Conservation (phyloP, 2,888 invertebrate genomes). For the Colletes collaris region DNA sequence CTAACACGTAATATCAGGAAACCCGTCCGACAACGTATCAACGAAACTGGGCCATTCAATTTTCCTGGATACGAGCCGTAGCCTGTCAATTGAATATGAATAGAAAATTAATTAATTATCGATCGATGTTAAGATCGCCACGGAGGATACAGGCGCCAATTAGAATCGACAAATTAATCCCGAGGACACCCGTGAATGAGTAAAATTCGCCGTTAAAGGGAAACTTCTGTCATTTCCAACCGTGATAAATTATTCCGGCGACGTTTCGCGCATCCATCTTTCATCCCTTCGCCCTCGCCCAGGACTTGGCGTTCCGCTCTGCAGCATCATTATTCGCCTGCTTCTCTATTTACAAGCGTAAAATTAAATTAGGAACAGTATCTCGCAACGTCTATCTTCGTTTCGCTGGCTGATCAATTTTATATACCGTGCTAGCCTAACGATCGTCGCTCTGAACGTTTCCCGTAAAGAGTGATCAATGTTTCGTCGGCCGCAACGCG, state of each 20-base stretch:
- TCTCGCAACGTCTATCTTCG: neutral
- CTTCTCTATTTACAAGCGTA: slow-evolving; percentile 11
- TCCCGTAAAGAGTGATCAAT: neutral
- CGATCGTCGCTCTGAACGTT: neutral
- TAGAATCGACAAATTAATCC: slow-evolving; percentile 34
- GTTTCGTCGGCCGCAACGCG: too few relatives aligned
- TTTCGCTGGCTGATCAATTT: neutral
- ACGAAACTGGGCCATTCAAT: slow-evolving; percentile 22
- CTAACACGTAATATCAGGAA: neutral
- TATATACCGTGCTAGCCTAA: neutral
- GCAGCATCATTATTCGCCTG: slow-evolving; percentile 6
- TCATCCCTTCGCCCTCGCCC: slow-evolving; percentile 13
- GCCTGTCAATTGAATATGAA: slow-evolving; percentile 16
- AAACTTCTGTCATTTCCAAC: slow-evolving; percentile 20
- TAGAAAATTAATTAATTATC: slow-evolving; percentile 35
- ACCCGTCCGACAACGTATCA: slow-evolving; percentile 2
- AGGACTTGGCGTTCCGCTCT: neutral
- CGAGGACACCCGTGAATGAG: slow-evolving; percentile 23
- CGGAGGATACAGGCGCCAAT: slow-evolving; percentile 10
- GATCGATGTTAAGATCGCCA: slow-evolving; percentile 23
- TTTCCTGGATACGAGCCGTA: neutral
- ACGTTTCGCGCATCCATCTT: slow-evolving; percentile 34
- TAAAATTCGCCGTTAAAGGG: slow-evolving; percentile 25
- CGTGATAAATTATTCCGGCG: slow-evolving; percentile 25
- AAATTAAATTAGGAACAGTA: slow-evolving; percentile 21